These are phyloP conservation scores for Zeugodacus cucurbitae DNA, from an alignment of 1,140 invertebrate species.

Conservation along the genomic window DNA sequence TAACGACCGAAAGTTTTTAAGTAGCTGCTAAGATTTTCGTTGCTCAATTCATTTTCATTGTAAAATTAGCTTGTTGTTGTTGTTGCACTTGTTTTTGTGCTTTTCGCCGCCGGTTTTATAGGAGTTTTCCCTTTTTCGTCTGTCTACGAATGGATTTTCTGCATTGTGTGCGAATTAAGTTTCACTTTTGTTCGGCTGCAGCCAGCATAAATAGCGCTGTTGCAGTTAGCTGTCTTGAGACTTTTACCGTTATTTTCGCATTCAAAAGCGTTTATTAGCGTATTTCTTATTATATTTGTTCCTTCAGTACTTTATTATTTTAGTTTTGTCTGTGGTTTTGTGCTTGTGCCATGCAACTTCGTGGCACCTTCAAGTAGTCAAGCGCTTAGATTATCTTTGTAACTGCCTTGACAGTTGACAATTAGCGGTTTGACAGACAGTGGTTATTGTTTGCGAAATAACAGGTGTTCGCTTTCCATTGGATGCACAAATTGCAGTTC, in stretches of 20 bases:
- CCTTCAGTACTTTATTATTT: neutral
- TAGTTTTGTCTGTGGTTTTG: neutral
- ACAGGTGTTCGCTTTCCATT: neutral
- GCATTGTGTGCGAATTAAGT: neutral
- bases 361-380: neutral
- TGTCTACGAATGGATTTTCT: neutral
- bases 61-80: neutral
- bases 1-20: constrained; percentile 21
- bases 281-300: neutral
- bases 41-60: neutral
- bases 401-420: neutral
- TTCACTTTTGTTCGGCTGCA: constrained; percentile 1
- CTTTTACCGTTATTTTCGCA: neutral
- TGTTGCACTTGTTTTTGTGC: neutral
- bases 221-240: neutral
- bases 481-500: neutral
- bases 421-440: neutral
- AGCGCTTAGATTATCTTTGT: neutral
- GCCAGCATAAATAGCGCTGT: neutral
- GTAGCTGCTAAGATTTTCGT: constrained; percentile 9
- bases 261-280: neutral
- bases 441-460: neutral
- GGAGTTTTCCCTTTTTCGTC: neutral
- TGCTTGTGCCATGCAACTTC: neutral
- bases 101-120: neutral